Base-by-base conservation (phyloP, 1,140 invertebrate genomes). In the Drosophila azteca region DNA sequence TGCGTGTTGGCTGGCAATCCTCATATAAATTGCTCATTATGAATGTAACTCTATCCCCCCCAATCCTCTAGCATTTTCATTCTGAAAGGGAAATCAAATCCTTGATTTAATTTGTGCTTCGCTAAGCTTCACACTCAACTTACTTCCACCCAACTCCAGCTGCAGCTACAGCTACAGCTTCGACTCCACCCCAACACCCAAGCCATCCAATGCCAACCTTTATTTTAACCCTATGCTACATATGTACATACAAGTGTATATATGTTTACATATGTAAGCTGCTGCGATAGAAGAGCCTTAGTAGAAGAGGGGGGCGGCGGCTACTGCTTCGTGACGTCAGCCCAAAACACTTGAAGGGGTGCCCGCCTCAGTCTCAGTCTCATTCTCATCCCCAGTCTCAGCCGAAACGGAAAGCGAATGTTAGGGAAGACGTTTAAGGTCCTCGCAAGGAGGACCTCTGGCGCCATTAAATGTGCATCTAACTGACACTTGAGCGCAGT, bases 401-500 rank as follows among this genome's bases (percentile, higher is more conserved):
- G 31, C 9, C 31, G 31, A 31, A 31, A 63, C 43, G 46, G 48
- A 59, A 57, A 68, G 59, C 44, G 20, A 50, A 53, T 17, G 48
- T 54, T 50, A 45, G 58, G 57, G 44, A 53, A 64, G 71, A 65
- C 51, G 59, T 64, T 66, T 66, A 63, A 68, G 77, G 60, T 53
- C 63, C 52, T 77, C 69, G 58, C 35, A 66, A 71, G 68, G 68
- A 79, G 73, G n/a, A n/a, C n/a, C 62, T 73, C 61, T 52, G 49
- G 66, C 46, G 58, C 58, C 72, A 63, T 66, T 69, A 75, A 83
- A 87, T 88, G 82, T 87, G 82, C 82, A 87, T 87, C 83, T 87
- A 87, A 88, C 88, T 87, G 82, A 88, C 83, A 87, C 82, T 87
- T 66, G 82, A 87, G 78, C 55, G 63, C 66, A 68, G 64, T 68